Percentiles rank a stretch among this genome's conserved stretches.
phyloP scores from a whole-genome alignment of 1,140 invertebrate genomes.

The Oryctes rhinoceros region DNA sequence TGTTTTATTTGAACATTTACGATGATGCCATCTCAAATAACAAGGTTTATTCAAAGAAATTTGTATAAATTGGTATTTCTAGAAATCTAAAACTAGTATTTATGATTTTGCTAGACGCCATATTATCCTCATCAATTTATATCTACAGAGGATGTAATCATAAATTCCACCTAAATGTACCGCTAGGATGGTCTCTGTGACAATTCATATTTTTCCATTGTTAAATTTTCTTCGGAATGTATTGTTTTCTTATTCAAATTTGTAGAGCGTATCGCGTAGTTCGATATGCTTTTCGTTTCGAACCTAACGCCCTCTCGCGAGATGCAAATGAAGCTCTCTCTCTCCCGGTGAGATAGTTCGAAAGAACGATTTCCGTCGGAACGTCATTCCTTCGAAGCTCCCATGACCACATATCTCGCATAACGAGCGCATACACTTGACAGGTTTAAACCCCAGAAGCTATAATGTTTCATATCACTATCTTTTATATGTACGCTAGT shows the following conservation, averaged over 20 bases:
- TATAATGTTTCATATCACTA: conserved; percentile 55
- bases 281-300: not conserved
- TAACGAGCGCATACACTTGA: conserved; percentile 53
- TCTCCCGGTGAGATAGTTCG: conserved; percentile 36
- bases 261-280: not conserved
- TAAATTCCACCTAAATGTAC: no score
- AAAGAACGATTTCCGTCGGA: conserved; percentile 22
- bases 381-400: conserved; percentile 37
- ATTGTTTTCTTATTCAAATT: conserved; percentile 12
- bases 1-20: no score
- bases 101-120: no score
- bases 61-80: no score
- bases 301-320: not conserved
- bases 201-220: not conserved
- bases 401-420: conserved; percentile 51
- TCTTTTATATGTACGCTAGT: conserved; percentile 54
- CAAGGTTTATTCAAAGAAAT: no score
- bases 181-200: no score
- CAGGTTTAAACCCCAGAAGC: conserved; percentile 55
- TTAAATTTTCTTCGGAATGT: not conserved
- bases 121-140: no score
- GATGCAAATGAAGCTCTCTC: conserved; percentile 29
- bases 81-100: no score
- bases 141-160: no score
- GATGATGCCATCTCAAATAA: no score